Percentiles rank a stretch among this genome's conserved stretches.
Evolutionary conservation across 2,113 vertebrate genomes (phyloP).

Genomic region (Pavo muticus): DNA sequence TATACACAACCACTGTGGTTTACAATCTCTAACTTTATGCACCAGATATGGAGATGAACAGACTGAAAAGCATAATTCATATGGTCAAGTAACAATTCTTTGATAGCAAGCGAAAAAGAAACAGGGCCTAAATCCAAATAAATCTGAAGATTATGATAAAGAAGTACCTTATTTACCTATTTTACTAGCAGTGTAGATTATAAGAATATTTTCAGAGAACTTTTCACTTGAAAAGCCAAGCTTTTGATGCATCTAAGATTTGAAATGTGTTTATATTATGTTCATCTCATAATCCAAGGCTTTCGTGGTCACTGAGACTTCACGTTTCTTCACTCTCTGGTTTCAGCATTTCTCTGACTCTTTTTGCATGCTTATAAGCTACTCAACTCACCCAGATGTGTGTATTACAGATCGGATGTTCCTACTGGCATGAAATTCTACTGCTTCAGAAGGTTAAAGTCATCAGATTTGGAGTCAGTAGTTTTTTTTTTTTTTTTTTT

Average conservation of each 20-base stretch:
- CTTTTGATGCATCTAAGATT: not conserved
- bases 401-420: not conserved
- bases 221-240: not conserved
- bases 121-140: not conserved
- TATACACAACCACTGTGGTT: not conserved
- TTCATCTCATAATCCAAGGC: not conserved
- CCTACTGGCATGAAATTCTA: not conserved
- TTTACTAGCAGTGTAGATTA: not conserved
- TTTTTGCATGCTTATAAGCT: not conserved
- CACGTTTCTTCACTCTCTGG: not conserved
- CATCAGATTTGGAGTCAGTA: not conserved
- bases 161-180: not conserved
- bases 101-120: not conserved
- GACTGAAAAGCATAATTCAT: not conserved
- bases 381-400: not conserved
- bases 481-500: no score
- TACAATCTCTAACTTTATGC: not conserved
- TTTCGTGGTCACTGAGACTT: not conserved
- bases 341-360: not conserved
- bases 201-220: not conserved
- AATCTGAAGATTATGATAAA: not conserved
- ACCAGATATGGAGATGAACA: not conserved
- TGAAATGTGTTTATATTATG: not conserved
- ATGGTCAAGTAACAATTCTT: not conserved
- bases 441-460: not conserved